These are phyloP conservation scores for Asteroscopus sphinx DNA, from an alignment of 2,888 invertebrate species.

Conservation along the genomic window DNA sequence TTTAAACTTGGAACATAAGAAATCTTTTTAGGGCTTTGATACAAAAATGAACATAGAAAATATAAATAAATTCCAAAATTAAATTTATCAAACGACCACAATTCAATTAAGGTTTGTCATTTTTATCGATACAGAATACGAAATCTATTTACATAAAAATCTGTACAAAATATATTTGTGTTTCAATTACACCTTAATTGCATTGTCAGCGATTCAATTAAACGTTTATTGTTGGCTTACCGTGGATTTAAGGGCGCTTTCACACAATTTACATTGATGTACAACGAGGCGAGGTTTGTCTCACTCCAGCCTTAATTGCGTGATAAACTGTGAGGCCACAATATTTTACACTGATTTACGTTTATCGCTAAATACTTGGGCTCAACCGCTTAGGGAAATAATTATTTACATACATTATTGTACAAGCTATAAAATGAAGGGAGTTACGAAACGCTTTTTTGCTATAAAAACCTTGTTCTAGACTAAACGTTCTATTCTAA, in stretches of 20 bases:
- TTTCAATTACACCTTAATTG: conserved; percentile 51
- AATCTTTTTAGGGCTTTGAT: too few species aligned
- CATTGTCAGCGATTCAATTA: conserved; percentile 56
- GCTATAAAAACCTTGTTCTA: conserved; percentile 1
- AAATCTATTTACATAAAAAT: conserved; percentile 31
- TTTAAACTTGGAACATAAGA: too few species aligned
- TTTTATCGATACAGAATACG: conserved; percentile 5
- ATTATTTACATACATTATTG: conserved; percentile 28
- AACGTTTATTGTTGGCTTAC: conserved; percentile 54
- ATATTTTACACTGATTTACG: conserved; percentile 66
- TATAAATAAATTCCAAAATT: too few species aligned
- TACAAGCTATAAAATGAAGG: conserved; percentile 16
- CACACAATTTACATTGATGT: conserved; percentile 64
- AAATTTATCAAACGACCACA: too few species aligned
- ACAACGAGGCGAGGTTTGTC: conserved; percentile 45
- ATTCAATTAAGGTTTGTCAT: not conserved
- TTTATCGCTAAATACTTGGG: conserved; percentile 36
- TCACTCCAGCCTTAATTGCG: conserved; percentile 59
- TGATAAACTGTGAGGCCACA: conserved; percentile 64
- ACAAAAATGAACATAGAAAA: too few species aligned
- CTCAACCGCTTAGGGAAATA: conserved; percentile 19
- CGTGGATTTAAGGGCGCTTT: conserved; percentile 51
- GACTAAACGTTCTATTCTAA: conserved; percentile 1
- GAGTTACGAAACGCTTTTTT: conserved; percentile 8
- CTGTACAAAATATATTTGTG: conserved; percentile 24